A percentile compares a stretch with the other conserved stretches of the same genome.
phyloP scores from a whole-genome alignment of 2,113 vertebrate genomes.

The Lasiurus cinereus region DNA sequence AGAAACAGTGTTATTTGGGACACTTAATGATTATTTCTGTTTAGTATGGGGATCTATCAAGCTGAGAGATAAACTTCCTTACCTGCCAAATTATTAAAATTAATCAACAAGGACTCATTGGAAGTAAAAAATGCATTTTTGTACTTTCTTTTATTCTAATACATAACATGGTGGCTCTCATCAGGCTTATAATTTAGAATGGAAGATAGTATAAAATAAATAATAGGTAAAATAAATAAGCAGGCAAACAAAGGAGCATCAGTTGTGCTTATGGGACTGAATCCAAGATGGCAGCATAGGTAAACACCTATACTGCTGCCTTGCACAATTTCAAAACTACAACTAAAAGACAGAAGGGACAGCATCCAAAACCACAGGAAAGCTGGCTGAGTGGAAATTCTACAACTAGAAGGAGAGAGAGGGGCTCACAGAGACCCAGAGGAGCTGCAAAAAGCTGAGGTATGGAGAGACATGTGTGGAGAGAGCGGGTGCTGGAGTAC shows the following conservation, averaged over 20 bases:
- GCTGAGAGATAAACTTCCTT: neutral
- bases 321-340: too few species aligned
- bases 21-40: neutral
- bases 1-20: neutral
- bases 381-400: too few species aligned
- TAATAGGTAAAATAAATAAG: neutral
- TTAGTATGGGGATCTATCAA: neutral
- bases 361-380: too few species aligned
- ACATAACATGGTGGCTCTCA: neutral
- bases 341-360: too few species aligned
- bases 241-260: neutral
- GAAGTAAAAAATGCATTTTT: neutral
- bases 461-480: too few species aligned
- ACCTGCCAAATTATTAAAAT: neutral
- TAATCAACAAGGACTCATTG: neutral
- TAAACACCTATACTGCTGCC: too few species aligned
- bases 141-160: neutral
- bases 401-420: too few species aligned
- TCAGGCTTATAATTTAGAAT: neutral
- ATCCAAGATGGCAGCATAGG: too few species aligned
- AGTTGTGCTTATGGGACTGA: neutral
- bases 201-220: neutral
- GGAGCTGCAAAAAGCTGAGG: too few species aligned
- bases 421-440: too few species aligned
- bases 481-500: too few species aligned